Percentiles rank a stretch among this genome's conserved stretches.
phyloP scores from a whole-genome alignment of 1,140 invertebrate species.

The Bactericera cockerelli region DNA sequence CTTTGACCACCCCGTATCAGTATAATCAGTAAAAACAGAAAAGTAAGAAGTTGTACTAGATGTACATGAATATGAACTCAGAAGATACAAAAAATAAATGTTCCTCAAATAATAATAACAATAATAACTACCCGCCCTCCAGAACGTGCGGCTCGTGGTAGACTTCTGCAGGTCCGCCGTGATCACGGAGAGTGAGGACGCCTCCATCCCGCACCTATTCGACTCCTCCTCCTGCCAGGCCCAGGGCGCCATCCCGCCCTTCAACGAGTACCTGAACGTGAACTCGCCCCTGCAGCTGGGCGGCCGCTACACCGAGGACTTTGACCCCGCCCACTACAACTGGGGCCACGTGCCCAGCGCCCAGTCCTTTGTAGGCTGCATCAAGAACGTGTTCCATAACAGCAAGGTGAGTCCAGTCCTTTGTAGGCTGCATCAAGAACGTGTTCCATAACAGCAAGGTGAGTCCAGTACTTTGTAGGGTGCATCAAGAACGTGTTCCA shows the following conservation, averaged over 20 bases:
- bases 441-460: no score
- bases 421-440: no score
- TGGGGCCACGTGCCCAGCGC: slow-evolving; percentile 74
- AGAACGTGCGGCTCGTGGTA: slow-evolving; percentile 73
- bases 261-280: slow-evolving; percentile 93
- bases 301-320: slow-evolving; percentile 70
- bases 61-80: no score
- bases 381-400: slow-evolving; percentile 88
- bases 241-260: slow-evolving; percentile 71
- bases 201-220: slow-evolving; percentile 65
- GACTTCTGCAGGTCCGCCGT: slow-evolving; percentile 79
- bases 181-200: slow-evolving; percentile 74
- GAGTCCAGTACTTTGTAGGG: no score
- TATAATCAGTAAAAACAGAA: no score
- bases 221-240: slow-evolving; percentile 79
- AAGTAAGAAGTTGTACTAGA: no score
- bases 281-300: slow-evolving; percentile 89
- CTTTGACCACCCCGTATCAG: no score
- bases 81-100: no score
- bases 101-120: no score
- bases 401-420: slow-evolving; percentile 62
- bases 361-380: slow-evolving; percentile 86
- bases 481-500: no score
- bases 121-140: no score
- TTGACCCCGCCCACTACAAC: slow-evolving; percentile 67